A percentile compares a stretch with the other conserved stretches of the same genome.
phyloP scores from a whole-genome alignment of 2,888 invertebrate genomes.

The Stenodema calcarata region DNA sequence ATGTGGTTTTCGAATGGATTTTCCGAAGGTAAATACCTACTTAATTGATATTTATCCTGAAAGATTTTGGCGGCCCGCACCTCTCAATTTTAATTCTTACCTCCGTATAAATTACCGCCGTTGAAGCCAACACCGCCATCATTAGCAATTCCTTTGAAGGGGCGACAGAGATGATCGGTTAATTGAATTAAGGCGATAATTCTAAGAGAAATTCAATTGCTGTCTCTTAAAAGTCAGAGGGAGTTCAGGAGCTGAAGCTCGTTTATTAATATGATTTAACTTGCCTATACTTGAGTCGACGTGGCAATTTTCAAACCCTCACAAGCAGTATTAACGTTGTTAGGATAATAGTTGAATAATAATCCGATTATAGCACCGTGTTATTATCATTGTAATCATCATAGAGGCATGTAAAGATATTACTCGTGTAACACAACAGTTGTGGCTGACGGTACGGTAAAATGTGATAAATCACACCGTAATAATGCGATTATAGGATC shows the following conservation, averaged over 20 bases:
- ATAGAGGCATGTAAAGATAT: too few species aligned
- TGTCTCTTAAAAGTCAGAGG: neutral
- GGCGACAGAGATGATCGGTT: slow-evolving; percentile 6
- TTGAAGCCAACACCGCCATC: neutral
- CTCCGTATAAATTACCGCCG: neutral
- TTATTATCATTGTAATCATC: too few species aligned
- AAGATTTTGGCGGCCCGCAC: neutral
- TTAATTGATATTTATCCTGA: neutral
- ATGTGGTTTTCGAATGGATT: neutral
- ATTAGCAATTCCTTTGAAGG: slow-evolving; percentile 3
- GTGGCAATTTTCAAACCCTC: neutral
- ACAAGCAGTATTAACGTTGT: too few species aligned
- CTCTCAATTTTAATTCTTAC: neutral
- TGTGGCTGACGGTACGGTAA: too few species aligned
- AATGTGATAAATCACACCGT: too few species aligned
- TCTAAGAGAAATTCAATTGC: slow-evolving; percentile 9
- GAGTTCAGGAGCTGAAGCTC: neutral
- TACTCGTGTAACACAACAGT: too few species aligned
- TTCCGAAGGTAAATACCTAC: neutral
- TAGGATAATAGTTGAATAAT: too few species aligned
- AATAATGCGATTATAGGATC: too few species aligned
- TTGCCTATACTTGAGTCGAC: neutral
- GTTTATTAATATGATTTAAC: neutral
- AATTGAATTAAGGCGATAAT: slow-evolving; percentile 12
- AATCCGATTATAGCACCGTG: too few species aligned